phyloP scores from a whole-genome alignment of 2,888 invertebrate genomes.

The Synergus japonicus region DNA sequence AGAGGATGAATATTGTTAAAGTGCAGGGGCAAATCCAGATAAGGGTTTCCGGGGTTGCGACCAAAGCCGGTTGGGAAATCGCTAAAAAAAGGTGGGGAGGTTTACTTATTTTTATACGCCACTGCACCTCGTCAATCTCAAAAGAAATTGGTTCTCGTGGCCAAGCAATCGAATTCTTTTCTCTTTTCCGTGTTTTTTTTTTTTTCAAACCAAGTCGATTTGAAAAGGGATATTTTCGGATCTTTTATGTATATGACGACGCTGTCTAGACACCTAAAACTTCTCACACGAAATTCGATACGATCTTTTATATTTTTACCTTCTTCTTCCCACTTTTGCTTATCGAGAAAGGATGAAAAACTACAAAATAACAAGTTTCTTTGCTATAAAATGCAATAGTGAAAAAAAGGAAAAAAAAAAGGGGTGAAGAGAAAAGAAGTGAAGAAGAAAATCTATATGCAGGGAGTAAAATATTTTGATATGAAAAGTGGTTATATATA shows the following conservation, averaged over 20 bases:
- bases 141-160: slow-evolving; percentile 12
- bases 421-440: background rate
- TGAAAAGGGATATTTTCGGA: slow-evolving; percentile 14
- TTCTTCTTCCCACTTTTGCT: background rate
- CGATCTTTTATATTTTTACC: slow-evolving; percentile 23
- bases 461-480: background rate
- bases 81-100: too few species aligned
- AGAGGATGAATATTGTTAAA: slow-evolving; percentile 4
- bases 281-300: background rate
- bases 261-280: slow-evolving; percentile 19
- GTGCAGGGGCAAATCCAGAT: background rate
- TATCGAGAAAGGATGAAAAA: slow-evolving; percentile 1
- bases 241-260: slow-evolving; percentile 22
- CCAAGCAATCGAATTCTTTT: slow-evolving; percentile 22
- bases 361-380: background rate
- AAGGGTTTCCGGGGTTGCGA: too few species aligned
- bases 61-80: background rate
- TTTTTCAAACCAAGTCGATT: slow-evolving; percentile 16
- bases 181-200: background rate
- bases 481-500: slow-evolving; percentile 9
- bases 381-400: background rate
- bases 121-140: background rate
- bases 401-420: background rate
- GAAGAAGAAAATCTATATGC: too few species aligned
- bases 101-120: slow-evolving; percentile 23